Percentiles rank a stretch among this genome's conserved stretches.
Evolutionary conservation across 1,140 invertebrate genomes (phyloP).

Genomic region (Penaeus japonicus): DNA sequence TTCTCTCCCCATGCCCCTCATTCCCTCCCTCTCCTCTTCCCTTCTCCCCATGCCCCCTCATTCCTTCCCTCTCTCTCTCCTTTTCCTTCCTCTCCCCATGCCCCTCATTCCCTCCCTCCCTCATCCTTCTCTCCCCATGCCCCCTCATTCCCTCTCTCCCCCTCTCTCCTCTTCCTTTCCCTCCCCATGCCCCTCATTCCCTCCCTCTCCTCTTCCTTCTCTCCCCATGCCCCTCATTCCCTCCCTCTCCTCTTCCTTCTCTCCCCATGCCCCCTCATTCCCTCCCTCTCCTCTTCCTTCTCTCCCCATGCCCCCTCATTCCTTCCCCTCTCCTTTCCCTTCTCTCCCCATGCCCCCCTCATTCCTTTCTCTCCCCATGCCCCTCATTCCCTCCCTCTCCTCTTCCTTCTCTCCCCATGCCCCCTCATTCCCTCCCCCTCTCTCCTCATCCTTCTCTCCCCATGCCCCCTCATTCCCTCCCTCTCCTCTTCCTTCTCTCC

Average conservation of each 20-base stretch:
- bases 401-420: not conserved
- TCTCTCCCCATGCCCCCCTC: not conserved
- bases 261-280: no score
- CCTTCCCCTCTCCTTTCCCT: not conserved
- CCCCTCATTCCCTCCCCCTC: not conserved
- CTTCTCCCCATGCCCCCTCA: no score
- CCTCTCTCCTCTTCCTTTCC: not conserved
- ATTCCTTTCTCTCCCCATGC: not conserved
- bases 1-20: no score
- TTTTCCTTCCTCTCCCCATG: not conserved
- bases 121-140: not conserved
- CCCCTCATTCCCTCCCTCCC: not conserved
- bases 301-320: not conserved
- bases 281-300: not conserved
- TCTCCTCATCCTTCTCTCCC: not conserved
- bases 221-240: not conserved
- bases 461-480: not conserved
- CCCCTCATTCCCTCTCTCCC: not conserved
- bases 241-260: not conserved
- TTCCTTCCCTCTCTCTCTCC: not conserved
- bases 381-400: not conserved
- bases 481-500: no score
- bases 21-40: not conserved
- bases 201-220: not conserved
- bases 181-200: no score